Evolutionary conservation across 2,113 vertebrate species (phyloP).

Genomic region (Willisornis vidua): DNA sequence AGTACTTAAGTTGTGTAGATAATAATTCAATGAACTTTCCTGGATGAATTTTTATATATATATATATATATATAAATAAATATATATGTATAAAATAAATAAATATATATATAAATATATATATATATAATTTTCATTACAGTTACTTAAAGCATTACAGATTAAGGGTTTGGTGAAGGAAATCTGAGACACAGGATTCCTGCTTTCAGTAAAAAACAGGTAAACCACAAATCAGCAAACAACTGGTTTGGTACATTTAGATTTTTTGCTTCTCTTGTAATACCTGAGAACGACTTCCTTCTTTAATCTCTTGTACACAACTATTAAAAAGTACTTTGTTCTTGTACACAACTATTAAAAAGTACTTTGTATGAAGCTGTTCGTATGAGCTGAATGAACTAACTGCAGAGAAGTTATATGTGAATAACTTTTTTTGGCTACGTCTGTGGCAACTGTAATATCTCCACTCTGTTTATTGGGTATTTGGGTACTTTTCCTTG

Average conservation of each 20-base stretch:
- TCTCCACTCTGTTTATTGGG: not conserved
- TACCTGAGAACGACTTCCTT: not conserved
- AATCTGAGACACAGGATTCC: not conserved
- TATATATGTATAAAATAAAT: not conserved
- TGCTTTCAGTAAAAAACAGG: not conserved
- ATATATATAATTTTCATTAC: not conserved
- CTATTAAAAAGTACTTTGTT: not conserved
- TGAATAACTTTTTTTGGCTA: not conserved
- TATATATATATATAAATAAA: not conserved
- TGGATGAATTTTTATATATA: not conserved
- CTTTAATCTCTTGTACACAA: not conserved
- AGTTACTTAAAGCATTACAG: not conserved
- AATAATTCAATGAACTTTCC: not conserved
- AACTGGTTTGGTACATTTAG: not conserved
- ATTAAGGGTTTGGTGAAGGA: not conserved
- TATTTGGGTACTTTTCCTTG: not conserved
- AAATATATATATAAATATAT: no score
- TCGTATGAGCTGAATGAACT: not conserved
- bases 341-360: not conserved
- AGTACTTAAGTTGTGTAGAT: slow-evolving; percentile 4
- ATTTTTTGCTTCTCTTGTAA: not conserved
- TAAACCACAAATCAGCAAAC: not conserved
- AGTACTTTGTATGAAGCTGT: not conserved
- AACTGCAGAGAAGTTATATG: not conserved
- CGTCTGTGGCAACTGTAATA: not conserved